A percentile compares a stretch with the other conserved stretches of the same genome.
Conservation (phyloP, 64 coral and sea anemone species). For the Trachythela sp. region DNA sequence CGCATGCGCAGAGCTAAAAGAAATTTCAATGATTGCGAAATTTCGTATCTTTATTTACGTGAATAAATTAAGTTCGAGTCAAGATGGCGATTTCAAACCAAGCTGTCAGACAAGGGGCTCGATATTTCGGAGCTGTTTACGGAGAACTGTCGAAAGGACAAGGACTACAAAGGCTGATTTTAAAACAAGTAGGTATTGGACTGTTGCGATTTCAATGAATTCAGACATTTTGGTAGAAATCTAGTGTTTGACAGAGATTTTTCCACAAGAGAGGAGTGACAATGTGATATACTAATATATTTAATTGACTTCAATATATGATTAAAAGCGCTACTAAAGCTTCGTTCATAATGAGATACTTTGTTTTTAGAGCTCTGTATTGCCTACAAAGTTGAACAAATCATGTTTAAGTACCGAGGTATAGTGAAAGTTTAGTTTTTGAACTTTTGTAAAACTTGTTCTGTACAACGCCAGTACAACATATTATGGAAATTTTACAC, state of each 20-base stretch:
- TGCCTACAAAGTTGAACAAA: background rate
- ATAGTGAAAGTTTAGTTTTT: background rate
- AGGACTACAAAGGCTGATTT: background rate
- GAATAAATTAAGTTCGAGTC: background rate
- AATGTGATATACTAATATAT: background rate
- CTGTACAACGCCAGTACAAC: too few species aligned
- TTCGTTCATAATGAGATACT: background rate
- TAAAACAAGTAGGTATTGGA: background rate
- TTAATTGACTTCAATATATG: background rate
- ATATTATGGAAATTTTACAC: too few species aligned
- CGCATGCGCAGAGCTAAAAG: too few species aligned
- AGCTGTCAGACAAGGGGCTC: constrained; percentile 18
- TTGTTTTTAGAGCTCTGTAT: background rate
- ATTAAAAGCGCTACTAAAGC: background rate
- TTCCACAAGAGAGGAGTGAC: background rate
- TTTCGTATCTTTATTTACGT: background rate
- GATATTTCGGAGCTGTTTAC: background rate
- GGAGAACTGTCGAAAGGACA: background rate
- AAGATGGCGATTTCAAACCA: constrained; percentile 11
- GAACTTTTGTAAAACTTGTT: background rate
- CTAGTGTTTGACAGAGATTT: background rate
- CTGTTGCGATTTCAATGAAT: background rate
- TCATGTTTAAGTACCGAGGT: background rate
- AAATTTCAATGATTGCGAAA: too few species aligned
- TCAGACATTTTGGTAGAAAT: background rate